Conservation (phyloP, 1,140 invertebrate genomes). For the Calosoma granatense region DNA sequence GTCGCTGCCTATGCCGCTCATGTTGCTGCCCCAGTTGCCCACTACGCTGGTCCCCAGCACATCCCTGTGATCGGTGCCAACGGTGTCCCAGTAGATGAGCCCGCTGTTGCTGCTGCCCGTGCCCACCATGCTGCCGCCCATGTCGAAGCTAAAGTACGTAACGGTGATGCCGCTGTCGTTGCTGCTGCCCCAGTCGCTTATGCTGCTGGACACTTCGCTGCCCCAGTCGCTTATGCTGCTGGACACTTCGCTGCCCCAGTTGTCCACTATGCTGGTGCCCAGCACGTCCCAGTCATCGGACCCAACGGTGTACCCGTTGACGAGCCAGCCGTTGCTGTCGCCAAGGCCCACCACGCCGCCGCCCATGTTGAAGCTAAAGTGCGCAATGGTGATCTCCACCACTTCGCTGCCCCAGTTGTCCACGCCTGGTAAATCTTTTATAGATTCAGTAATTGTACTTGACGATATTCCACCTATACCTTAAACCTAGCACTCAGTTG, state of each 20-base stretch:
- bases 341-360: conserved; percentile 43
- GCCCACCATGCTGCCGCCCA: conserved; percentile 5
- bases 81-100: conserved; percentile 31
- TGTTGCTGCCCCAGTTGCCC: not conserved
- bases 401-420: conserved; percentile 32
- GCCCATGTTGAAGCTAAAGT: conserved; percentile 21
- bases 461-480: not conserved
- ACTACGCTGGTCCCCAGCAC: conserved; percentile 4
- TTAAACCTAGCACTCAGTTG: not conserved
- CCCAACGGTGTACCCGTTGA: conserved; percentile 43
- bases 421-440: not conserved
- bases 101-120: conserved; percentile 21
- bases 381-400: conserved; percentile 30
- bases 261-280: conserved; percentile 9
- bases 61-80: conserved; percentile 22
- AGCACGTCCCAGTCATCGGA: conserved; percentile 20
- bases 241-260: not conserved
- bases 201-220: not conserved
- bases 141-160: not conserved
- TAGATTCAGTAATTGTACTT: not conserved
- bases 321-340: conserved; percentile 44
- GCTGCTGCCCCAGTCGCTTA: not conserved
- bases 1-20: not conserved
- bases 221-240: not conserved
- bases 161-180: not conserved